phyloP scores from a whole-genome alignment of 2,888 invertebrate species.

The Ormyrus rosae region DNA sequence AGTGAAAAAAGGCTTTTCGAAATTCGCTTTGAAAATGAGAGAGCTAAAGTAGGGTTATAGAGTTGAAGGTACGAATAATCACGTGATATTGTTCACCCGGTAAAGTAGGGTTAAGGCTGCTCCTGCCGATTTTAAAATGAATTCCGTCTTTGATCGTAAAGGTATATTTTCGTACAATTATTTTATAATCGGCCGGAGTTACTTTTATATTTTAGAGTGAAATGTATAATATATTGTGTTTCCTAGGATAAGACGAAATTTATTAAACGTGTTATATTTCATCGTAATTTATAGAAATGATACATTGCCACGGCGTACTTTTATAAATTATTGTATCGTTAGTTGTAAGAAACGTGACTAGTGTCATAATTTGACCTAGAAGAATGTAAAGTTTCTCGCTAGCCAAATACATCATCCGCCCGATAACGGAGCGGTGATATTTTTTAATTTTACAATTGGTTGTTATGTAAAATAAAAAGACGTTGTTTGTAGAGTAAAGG shows the following conservation, averaged over 20 bases:
- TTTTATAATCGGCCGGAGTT: conserved; percentile 22
- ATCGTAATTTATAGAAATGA: conserved; percentile 39
- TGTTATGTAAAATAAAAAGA: conserved; percentile 52
- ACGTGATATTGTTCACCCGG: neutral
- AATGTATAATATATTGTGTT: conserved; percentile 44
- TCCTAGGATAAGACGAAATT: conserved; percentile 19
- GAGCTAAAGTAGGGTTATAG: neutral
- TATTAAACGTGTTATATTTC: conserved; percentile 32
- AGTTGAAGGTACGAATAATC: neutral
- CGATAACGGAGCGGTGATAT: conserved; percentile 26
- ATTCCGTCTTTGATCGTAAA: neutral
- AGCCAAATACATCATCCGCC: conserved; percentile 44
- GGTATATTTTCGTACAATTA: conserved; percentile 24
- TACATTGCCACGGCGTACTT: conserved; percentile 1
- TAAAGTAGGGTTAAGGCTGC: neutral
- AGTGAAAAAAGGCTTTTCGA: neutral
- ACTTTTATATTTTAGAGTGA: conserved; percentile 10
- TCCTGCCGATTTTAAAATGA: no score
- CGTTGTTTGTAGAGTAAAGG: conserved; percentile 39
- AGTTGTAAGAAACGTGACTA: conserved; percentile 30
- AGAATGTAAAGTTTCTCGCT: conserved; percentile 48
- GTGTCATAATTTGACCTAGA: conserved; percentile 49
- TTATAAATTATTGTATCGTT: conserved; percentile 43
- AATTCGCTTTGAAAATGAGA: neutral
- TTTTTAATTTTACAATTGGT: conserved; percentile 55